A percentile compares a stretch with the other conserved stretches of the same genome.
Evolutionary conservation across 2,797 vertebrate genomes (phyloP).

Genomic region (Myiotriccus ornatus): DNA sequence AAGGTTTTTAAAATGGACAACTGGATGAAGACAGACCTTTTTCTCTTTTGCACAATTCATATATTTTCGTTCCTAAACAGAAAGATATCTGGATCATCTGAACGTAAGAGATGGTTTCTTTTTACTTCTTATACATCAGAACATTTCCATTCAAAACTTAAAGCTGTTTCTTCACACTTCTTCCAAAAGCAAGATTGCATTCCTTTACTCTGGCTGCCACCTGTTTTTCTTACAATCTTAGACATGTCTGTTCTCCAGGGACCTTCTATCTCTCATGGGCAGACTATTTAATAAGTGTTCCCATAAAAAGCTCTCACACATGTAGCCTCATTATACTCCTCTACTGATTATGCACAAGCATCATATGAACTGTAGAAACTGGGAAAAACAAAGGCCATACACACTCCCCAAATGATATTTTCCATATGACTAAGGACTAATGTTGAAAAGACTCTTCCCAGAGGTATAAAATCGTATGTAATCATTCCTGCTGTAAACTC

Average conservation of each 20-base stretch:
- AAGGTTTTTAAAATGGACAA: not conserved
- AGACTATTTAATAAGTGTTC: not conserved
- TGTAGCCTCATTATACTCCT: not conserved
- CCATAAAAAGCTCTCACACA: not conserved
- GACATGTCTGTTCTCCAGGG: not conserved
- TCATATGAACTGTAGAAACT: not conserved
- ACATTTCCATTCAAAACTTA: not conserved
- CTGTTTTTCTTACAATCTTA: not conserved
- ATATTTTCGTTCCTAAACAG: not conserved
- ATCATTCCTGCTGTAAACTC: not conserved
- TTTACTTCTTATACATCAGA: not conserved
- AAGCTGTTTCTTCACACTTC: not conserved
- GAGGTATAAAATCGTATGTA: not conserved
- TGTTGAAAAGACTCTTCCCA: not conserved
- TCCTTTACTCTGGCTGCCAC: not conserved
- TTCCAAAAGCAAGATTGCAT: not conserved
- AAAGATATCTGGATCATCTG: not conserved
- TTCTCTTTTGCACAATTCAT: not conserved
- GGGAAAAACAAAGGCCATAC: not conserved
- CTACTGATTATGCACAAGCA: not conserved
- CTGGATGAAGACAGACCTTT: not conserved
- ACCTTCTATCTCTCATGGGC: not conserved
- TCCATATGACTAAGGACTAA: not conserved
- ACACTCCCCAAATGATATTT: rapidly evolving
- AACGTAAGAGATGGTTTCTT: not conserved